Evolutionary conservation across 1,140 invertebrate species (phyloP).

Genomic region (Neodiprion virginianus): DNA sequence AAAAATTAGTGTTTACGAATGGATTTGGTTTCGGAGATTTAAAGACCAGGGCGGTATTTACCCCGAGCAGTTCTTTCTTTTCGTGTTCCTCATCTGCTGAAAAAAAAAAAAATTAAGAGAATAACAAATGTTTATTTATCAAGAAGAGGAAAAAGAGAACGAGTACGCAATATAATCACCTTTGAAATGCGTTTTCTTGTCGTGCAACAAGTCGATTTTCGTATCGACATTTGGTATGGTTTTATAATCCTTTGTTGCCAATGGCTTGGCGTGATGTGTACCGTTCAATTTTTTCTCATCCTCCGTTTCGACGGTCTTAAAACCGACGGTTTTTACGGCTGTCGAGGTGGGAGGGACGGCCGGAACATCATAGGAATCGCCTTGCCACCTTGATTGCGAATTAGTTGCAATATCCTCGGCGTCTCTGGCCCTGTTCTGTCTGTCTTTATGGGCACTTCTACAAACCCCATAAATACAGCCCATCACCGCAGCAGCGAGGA

Average conservation of each 20-base stretch:
- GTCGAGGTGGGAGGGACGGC: slow-evolving; percentile 28
- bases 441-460: slow-evolving; percentile 62
- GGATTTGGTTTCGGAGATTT: slow-evolving; percentile 61
- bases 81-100: slow-evolving; percentile 55
- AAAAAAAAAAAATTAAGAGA: slow-evolving; percentile 15
- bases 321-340: slow-evolving; percentile 49
- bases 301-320: slow-evolving; percentile 48
- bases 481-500: slow-evolving; percentile 72
- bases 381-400: slow-evolving; percentile 52
- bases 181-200: slow-evolving; percentile 54
- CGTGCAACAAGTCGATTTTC: slow-evolving; percentile 47
- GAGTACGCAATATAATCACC: slow-evolving; percentile 32
- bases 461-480: slow-evolving; percentile 69
- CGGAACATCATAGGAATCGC: slow-evolving; percentile 42
- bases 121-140: background rate
- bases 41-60: slow-evolving; percentile 60
- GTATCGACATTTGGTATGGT: slow-evolving; percentile 45
- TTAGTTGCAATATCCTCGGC: slow-evolving; percentile 40
- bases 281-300: slow-evolving; percentile 57
- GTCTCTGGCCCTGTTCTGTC: slow-evolving; percentile 60
- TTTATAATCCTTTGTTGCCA: slow-evolving; percentile 51
- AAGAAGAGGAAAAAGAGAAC: background rate
- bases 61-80: slow-evolving; percentile 60
- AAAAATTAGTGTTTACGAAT: slow-evolving; percentile 61
- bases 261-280: slow-evolving; percentile 42